These are phyloP conservation scores for Drosophila equinoxialis DNA, from an alignment of 1,140 invertebrate species.

Conservation along the genomic window DNA sequence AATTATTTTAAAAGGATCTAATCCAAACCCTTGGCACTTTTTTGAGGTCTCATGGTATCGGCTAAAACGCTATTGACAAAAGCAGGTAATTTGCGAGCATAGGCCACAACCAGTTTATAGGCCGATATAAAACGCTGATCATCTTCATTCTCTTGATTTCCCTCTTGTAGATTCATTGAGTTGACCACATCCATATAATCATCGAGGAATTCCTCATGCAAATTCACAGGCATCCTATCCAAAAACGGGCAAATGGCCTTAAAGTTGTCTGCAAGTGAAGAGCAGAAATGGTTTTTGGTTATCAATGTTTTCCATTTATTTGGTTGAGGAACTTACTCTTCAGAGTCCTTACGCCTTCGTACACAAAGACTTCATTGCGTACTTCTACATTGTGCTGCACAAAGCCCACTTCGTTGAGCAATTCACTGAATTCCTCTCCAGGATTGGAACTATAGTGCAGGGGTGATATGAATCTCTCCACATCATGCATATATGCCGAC, in stretches of 20 bases:
- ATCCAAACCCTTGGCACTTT: conserved; percentile 41
- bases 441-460: conserved; percentile 87
- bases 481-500: conserved; percentile 87
- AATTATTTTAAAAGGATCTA: conserved; percentile 3
- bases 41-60: conserved; percentile 10
- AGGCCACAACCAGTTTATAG: conserved; percentile 85
- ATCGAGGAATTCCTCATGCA: conserved; percentile 87
- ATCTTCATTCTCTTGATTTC: conserved; percentile 26
- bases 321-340: conserved; percentile 41
- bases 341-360: conserved; percentile 84
- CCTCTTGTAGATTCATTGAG: conserved; percentile 83
- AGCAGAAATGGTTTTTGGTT: neutral
- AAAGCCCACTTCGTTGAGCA: conserved; percentile 88
- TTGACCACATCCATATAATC: conserved; percentile 85
- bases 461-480: conserved; percentile 86
- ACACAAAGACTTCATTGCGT: conserved; percentile 86
- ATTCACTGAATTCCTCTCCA: conserved; percentile 85
- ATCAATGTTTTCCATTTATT: neutral
- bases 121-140: conserved; percentile 75
- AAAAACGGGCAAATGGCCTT: conserved; percentile 91
- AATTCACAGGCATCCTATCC: conserved; percentile 85
- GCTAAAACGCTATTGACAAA: conserved; percentile 75
- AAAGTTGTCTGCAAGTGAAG: conserved; percentile 84
- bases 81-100: conserved; percentile 84
- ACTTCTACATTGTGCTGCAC: conserved; percentile 86